A percentile compares a stretch with the other conserved stretches of the same genome.
Conservation (phyloP, 2,113 vertebrate genomes). For the Nettapus auritus region DNA sequence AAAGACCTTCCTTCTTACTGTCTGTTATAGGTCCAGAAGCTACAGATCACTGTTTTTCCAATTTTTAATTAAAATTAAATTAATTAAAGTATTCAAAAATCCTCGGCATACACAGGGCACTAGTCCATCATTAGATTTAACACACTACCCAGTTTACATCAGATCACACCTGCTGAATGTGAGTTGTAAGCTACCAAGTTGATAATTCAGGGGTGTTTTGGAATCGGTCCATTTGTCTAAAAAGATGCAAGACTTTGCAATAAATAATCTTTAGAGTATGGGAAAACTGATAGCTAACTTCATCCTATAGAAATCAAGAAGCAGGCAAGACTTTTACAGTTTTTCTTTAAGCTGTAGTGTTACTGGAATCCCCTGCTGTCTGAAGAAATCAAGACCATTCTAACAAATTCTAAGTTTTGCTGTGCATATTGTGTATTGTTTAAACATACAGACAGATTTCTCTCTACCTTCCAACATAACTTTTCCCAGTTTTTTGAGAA, state of each 20-base stretch:
- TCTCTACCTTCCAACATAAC: fast-evolving
- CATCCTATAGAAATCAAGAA: neutral
- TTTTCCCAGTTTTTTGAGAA: neutral
- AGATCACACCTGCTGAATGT: neutral
- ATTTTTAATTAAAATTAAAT: no score
- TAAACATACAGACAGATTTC: neutral
- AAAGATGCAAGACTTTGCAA: neutral
- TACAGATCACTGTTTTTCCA: neutral
- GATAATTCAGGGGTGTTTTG: neutral
- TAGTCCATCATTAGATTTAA: neutral
- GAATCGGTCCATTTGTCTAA: neutral
- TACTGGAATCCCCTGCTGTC: neutral
- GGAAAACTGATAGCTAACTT: neutral
- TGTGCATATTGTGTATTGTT: neutral
- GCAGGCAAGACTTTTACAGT: neutral
- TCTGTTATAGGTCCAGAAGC: neutral
- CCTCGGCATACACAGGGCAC: neutral
- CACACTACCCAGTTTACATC: neutral
- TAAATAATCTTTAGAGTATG: neutral
- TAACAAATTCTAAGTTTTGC: neutral
- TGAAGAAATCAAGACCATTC: neutral
- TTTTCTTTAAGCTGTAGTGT: neutral
- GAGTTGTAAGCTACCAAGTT: neutral
- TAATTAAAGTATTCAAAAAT: neutral
- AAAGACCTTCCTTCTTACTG: neutral